These are phyloP conservation scores for Parazoanthus swiftii DNA, from an alignment of 92 coral and sea anemone genomes.

Conservation along the genomic window DNA sequence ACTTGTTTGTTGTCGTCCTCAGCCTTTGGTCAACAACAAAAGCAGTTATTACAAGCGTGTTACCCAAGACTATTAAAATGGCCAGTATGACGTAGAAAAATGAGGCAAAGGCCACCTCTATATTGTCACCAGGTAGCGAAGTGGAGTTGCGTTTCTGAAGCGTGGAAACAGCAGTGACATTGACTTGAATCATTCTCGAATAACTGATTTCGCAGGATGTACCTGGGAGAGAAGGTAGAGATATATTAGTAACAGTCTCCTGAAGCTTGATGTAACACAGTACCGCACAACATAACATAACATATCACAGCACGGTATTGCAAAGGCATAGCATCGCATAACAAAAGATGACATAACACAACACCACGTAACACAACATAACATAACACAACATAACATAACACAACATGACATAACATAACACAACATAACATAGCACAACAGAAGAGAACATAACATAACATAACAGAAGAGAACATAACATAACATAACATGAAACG, in stretches of 20 bases:
- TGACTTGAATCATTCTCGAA: background rate
- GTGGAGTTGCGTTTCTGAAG: background rate
- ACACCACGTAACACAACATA: background rate
- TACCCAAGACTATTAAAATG: slow-evolving; percentile 47
- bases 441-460: background rate
- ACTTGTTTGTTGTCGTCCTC: slow-evolving; percentile 47
- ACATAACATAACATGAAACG: background rate
- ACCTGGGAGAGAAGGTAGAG: background rate
- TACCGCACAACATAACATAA: background rate
- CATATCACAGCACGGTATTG: background rate
- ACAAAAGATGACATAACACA: background rate
- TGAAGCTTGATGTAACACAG: background rate
- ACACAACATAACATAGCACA: background rate
- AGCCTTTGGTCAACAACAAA: slow-evolving; percentile 39
- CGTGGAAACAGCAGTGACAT: background rate
- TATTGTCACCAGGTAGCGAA: slow-evolving; percentile 11
- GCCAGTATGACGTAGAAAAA: slow-evolving; percentile 49
- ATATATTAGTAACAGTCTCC: background rate
- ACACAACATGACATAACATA: background rate
- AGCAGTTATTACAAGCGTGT: slow-evolving; percentile 49
- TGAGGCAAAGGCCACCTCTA: slow-evolving; percentile 31
- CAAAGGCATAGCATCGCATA: background rate
- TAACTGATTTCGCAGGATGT: background rate
- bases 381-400: background rate
- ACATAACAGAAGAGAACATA: background rate